Evolutionary conservation across 2,797 vertebrate species (phyloP).

Genomic region (Phrynocephalus guinanensis): DNA sequence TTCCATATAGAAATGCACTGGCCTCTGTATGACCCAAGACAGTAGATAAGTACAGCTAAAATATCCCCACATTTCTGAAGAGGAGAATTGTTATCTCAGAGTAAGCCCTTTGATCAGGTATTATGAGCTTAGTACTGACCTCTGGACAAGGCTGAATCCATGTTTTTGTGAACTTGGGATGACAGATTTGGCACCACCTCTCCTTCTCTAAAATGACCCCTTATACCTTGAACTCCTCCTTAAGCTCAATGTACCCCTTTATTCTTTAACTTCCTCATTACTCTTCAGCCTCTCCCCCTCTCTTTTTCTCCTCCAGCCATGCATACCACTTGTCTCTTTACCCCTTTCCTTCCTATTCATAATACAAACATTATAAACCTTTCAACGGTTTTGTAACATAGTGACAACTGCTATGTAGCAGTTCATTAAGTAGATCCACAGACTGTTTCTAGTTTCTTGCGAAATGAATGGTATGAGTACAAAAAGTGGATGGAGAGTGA

Average conservation of each 20-base stretch:
- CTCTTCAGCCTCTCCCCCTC: too few relatives aligned
- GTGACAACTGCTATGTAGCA: too few relatives aligned
- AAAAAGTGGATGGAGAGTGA: too few relatives aligned
- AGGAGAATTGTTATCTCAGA: background rate
- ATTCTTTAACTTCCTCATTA: background rate
- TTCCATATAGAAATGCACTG: conserved; percentile 25
- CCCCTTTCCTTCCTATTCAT: background rate
- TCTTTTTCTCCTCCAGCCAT: background rate
- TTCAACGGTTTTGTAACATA: background rate
- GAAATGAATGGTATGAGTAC: too few relatives aligned
- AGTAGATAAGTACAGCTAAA: background rate
- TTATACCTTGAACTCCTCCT: too few relatives aligned
- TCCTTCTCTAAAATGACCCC: background rate
- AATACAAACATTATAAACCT: background rate
- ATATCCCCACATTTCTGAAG: background rate
- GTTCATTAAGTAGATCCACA: too few relatives aligned
- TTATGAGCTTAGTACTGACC: background rate
- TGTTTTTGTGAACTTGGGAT: background rate
- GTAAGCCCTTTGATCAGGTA: background rate
- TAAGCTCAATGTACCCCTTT: background rate
- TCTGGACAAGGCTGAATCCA: background rate
- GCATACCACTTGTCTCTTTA: background rate
- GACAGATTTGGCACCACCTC: background rate
- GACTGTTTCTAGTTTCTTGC: too few relatives aligned
- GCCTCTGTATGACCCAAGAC: conserved; percentile 13